Conservation (phyloP, 2,888 invertebrate species). For the Gisinianus flammeolus region DNA sequence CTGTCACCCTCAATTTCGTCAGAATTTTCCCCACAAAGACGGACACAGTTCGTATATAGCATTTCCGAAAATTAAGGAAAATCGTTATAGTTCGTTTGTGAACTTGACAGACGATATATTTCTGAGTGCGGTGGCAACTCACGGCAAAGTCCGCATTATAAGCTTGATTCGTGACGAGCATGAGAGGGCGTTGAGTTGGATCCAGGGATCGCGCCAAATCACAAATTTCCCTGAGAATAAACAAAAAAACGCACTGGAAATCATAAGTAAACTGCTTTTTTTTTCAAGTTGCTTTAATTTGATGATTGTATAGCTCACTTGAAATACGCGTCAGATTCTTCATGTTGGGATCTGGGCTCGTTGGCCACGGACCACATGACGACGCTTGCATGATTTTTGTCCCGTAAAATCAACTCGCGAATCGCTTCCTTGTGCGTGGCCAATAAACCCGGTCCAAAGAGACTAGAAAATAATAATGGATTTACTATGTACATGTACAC, state of each 20-base stretch:
- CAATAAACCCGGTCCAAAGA: slow-evolving; percentile 69
- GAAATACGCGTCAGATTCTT: slow-evolving; percentile 80
- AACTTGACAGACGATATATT: too few relatives aligned
- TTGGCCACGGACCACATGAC: slow-evolving; percentile 97
- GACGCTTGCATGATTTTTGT: slow-evolving; percentile 94
- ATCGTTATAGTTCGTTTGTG: too few relatives aligned
- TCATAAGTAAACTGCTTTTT: background rate
- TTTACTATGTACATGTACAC: too few relatives aligned
- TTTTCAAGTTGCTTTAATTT: background rate
- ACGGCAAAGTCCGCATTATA: slow-evolving; percentile 48
- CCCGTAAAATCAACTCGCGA: slow-evolving; percentile 83
- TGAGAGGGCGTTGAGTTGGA: slow-evolving; percentile 47
- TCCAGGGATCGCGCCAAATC: slow-evolving; percentile 48
- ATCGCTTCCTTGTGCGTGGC: slow-evolving; percentile 85
- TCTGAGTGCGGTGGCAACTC: too few relatives aligned
- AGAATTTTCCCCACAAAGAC: too few relatives aligned
- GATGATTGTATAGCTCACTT: slow-evolving; percentile 65
- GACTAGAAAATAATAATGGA: too few relatives aligned
- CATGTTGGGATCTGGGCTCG: slow-evolving; percentile 79
- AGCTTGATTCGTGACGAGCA: slow-evolving; percentile 50
- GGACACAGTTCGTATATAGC: too few relatives aligned
- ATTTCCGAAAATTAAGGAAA: too few relatives aligned
- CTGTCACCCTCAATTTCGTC: too few relatives aligned
- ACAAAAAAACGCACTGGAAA: background rate
- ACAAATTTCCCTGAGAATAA: slow-evolving; percentile 49